A percentile compares a stretch with the other conserved stretches of the same genome.
Evolutionary conservation across 2,797 vertebrate species (phyloP).

Genomic region (Moxostoma hubbsi): DNA sequence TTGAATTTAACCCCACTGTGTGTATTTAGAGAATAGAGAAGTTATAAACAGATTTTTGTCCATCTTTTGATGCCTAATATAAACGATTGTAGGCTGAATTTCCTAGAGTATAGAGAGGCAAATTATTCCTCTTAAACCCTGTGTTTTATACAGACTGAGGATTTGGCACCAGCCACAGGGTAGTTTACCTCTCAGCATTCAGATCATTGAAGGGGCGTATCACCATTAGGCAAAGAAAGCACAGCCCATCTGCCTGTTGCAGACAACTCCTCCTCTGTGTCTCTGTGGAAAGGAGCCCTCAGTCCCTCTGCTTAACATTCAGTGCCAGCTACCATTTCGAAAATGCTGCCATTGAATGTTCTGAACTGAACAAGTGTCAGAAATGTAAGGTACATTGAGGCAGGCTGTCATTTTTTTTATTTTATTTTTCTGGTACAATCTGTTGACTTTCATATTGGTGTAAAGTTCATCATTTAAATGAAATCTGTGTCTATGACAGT

Average conservation of each 20-base stretch:
- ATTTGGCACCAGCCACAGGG: conserved; percentile 11
- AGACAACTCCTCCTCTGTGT: conserved; percentile 72
- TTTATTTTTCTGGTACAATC: neutral
- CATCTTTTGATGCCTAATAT: neutral
- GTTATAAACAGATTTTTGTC: neutral
- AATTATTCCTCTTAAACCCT: conserved; percentile 14
- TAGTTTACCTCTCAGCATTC: conserved; percentile 63
- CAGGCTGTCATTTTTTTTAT: neutral
- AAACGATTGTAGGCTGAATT: neutral
- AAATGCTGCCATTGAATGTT: conserved; percentile 38
- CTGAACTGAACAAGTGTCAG: conserved; percentile 24
- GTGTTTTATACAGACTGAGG: neutral
- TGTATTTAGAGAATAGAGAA: neutral
- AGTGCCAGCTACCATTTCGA: conserved; percentile 64
- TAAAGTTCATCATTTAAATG: neutral
- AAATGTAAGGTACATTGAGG: conserved; percentile 20
- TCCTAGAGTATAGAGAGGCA: neutral
- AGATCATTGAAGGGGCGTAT: conserved; percentile 63
- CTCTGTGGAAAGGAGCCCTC: conserved; percentile 57
- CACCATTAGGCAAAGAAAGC: conserved; percentile 65
- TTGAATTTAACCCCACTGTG: neutral
- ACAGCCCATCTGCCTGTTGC: conserved; percentile 69
- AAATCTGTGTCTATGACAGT: neutral
- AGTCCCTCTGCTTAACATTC: conserved; percentile 71
- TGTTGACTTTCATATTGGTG: neutral